Conservation (phyloP, 92 coral and sea anemone genomes). For the Epizoanthus stellaris region DNA sequence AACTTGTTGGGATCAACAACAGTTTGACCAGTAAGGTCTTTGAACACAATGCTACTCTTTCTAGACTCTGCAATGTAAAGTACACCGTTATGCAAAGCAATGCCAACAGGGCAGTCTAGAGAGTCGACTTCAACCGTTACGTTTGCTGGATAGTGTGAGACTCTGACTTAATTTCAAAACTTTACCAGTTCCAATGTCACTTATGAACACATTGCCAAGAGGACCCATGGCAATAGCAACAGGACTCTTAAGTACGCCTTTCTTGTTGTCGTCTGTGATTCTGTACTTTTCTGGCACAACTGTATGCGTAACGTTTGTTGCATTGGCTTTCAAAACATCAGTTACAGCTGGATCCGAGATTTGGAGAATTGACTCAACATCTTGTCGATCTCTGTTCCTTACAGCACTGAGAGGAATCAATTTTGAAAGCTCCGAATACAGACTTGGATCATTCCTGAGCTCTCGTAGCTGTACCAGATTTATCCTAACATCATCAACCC, state of each 20-base stretch:
- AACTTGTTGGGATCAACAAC: constrained; percentile 35
- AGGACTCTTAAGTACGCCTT: constrained; percentile 19
- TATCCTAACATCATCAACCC: too few species aligned
- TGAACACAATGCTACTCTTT: constrained; percentile 17
- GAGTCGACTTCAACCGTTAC: constrained; percentile 7
- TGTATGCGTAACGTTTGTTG: constrained; percentile 29
- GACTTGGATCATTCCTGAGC: constrained; percentile 42
- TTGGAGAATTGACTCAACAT: too few species aligned
- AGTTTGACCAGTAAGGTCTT: constrained; percentile 36
- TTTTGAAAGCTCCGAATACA: background rate
- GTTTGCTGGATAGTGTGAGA: constrained; percentile 3
- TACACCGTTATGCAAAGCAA: constrained; percentile 13
- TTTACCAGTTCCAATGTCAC: constrained; percentile 46
- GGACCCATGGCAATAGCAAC: background rate
- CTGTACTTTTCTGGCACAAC: constrained; percentile 49
- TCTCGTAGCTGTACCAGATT: background rate
- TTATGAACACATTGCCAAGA: constrained; percentile 38
- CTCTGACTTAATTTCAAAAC: constrained; percentile 17
- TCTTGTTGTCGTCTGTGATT: constrained; percentile 40
- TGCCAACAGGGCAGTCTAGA: constrained; percentile 19
- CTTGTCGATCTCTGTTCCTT: too few species aligned
- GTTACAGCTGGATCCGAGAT: constrained; percentile 2
- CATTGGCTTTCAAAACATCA: background rate
- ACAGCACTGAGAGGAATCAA: background rate
- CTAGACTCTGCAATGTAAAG: constrained; percentile 21